Conservation (phyloP, 1,140 invertebrate species). For the Drosophila sp. region DNA sequence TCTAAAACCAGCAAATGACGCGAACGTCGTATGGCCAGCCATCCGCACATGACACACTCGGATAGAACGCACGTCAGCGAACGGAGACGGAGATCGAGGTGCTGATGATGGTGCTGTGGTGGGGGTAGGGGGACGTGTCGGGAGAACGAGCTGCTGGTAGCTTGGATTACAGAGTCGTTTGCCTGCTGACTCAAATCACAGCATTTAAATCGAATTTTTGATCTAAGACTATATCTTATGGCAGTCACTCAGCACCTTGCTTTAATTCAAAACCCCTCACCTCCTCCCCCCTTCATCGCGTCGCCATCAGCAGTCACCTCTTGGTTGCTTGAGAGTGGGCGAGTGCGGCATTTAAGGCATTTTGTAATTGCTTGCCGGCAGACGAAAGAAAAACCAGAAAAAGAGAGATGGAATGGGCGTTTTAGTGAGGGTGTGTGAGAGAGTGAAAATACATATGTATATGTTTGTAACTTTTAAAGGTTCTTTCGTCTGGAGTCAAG, state of each 20-base stretch:
- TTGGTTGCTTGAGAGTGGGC: conserved; percentile 33
- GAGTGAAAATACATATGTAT: too few relatives aligned
- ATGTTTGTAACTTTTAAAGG: too few relatives aligned
- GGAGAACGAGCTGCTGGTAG: conserved; percentile 33
- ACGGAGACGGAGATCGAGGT: conserved; percentile 9
- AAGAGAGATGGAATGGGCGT: neutral
- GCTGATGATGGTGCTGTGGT: neutral
- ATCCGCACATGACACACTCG: conserved; percentile 67
- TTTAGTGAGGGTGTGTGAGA: neutral
- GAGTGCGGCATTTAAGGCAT: conserved; percentile 60
- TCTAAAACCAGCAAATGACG: conserved; percentile 80
- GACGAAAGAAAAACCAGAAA: conserved; percentile 10
- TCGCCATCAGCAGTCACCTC: neutral
- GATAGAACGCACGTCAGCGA: conserved; percentile 40
- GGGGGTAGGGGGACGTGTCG: conserved; percentile 20
- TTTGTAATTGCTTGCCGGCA: conserved; percentile 23
- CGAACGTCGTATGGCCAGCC: conserved; percentile 53
- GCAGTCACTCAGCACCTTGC: conserved; percentile 67
- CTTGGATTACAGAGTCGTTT: conserved; percentile 55
- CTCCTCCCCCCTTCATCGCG: neutral
- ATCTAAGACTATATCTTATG: conserved; percentile 52
- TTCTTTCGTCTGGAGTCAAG: too few relatives aligned
- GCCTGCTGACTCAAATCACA: conserved; percentile 57
- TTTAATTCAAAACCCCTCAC: conserved; percentile 23
- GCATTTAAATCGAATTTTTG: conserved; percentile 41